Percentiles rank a stretch among this genome's conserved stretches.
Evolutionary conservation across 2,113 vertebrate species (phyloP).

Genomic region (Ancistrus triradiatus): DNA sequence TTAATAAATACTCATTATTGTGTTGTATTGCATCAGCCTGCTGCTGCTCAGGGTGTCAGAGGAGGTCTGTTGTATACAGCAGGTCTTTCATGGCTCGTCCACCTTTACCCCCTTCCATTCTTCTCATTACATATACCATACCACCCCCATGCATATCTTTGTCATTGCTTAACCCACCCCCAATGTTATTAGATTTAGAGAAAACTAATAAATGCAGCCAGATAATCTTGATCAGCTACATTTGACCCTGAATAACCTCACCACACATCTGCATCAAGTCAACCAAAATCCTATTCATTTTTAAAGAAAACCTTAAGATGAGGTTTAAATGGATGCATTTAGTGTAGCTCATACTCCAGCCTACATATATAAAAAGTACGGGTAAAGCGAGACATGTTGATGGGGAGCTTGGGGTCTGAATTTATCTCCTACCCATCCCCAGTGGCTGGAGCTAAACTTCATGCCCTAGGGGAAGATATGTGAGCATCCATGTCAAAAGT

Average conservation of each 20-base stretch:
- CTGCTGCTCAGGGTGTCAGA: conserved; percentile 48
- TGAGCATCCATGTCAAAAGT: conserved; percentile 61
- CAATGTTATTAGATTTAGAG: too few species aligned
- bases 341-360: too few species aligned
- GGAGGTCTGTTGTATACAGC: conserved; percentile 55
- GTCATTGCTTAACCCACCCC: neutral
- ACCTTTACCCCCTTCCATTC: conserved; percentile 8
- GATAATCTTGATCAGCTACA: too few species aligned
- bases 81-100: conserved; percentile 57
- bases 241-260: too few species aligned
- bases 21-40: conserved; percentile 62
- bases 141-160: conserved; percentile 12
- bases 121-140: conserved; percentile 32
- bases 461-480: conserved; percentile 48
- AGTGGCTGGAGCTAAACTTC: conserved; percentile 44
- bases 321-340: too few species aligned
- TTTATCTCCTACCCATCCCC: conserved; percentile 42
- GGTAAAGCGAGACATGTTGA: neutral
- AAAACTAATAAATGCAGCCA: too few species aligned
- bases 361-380: too few species aligned
- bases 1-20: too few species aligned
- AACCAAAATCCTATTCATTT: too few species aligned
- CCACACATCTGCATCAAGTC: too few species aligned
- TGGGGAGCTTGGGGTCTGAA: conserved; percentile 16
- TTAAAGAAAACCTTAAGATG: too few species aligned